Evolutionary conservation across 2,113 vertebrate species (phyloP).

Genomic region (Riparia riparia): DNA sequence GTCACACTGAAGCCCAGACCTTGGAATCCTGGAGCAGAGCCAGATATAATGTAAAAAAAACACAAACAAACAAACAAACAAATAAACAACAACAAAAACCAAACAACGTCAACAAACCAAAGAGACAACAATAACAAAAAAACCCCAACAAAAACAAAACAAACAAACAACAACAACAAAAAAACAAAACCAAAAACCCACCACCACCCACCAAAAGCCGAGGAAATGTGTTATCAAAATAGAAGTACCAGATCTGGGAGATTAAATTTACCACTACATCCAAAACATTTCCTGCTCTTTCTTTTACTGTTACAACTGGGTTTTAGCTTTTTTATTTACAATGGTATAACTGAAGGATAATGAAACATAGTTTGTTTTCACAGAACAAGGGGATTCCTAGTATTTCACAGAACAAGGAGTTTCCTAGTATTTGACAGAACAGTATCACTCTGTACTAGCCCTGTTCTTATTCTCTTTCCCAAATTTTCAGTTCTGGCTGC

Average conservation of each 20-base stretch:
- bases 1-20: background rate
- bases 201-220: no score
- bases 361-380: background rate
- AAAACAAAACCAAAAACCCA: background rate
- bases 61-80: no score
- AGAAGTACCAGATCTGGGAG: background rate
- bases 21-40: background rate
- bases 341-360: background rate
- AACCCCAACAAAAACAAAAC: no score
- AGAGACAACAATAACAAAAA: no score
- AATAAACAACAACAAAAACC: no score
- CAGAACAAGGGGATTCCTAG: background rate
- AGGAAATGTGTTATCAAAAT: background rate
- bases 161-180: no score
- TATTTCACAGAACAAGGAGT: background rate
- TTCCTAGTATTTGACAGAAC: background rate
- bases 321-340: background rate
- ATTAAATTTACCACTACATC: background rate
- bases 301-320: background rate
- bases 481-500: background rate
- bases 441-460: background rate
- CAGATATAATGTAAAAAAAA: background rate
- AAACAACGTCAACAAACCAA: no score
- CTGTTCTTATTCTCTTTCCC: background rate
- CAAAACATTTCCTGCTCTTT: background rate